These are phyloP conservation scores for Pimephales promelas DNA, from an alignment of 2,113 vertebrate genomes.

Conservation along the genomic window DNA sequence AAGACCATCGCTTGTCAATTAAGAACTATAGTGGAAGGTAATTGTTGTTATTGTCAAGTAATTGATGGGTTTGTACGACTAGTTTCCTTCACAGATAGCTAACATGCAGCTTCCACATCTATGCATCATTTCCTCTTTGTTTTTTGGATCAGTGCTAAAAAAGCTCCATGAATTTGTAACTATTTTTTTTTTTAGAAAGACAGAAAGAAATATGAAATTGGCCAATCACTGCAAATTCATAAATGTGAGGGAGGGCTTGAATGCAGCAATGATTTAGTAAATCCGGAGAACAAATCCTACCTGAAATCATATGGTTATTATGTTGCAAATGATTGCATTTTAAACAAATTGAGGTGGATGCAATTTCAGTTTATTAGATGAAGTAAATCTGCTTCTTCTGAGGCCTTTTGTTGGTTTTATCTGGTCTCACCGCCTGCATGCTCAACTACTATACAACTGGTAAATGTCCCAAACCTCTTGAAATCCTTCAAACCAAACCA, in stretches of 20 bases:
- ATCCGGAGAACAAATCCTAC: not conserved
- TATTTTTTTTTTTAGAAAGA: too few relatives aligned
- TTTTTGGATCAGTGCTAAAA: not conserved
- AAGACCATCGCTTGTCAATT: not conserved
- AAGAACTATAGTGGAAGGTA: not conserved
- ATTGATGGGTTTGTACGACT: not conserved
- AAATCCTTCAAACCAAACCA: not conserved
- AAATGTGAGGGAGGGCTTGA: not conserved
- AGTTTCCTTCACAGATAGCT: not conserved
- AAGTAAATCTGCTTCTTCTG: not conserved
- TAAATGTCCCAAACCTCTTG: not conserved
- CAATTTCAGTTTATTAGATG: not conserved
- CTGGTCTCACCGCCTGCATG: not conserved
- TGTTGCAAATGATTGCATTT: conserved; percentile 2
- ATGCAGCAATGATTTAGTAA: not conserved
- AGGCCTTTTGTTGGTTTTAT: not conserved
- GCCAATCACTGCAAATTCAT: not conserved
- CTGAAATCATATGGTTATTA: not conserved
- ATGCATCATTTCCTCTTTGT: not conserved
- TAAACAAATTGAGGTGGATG: not conserved
- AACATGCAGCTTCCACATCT: not conserved
- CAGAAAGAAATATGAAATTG: not conserved
- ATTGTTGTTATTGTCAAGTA: too few relatives aligned
- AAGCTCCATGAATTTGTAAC: not conserved
- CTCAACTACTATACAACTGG: too few relatives aligned